These are phyloP conservation scores for Coptodon bakossiorum DNA, from an alignment of 2,113 vertebrate genomes.

Conservation along the genomic window DNA sequence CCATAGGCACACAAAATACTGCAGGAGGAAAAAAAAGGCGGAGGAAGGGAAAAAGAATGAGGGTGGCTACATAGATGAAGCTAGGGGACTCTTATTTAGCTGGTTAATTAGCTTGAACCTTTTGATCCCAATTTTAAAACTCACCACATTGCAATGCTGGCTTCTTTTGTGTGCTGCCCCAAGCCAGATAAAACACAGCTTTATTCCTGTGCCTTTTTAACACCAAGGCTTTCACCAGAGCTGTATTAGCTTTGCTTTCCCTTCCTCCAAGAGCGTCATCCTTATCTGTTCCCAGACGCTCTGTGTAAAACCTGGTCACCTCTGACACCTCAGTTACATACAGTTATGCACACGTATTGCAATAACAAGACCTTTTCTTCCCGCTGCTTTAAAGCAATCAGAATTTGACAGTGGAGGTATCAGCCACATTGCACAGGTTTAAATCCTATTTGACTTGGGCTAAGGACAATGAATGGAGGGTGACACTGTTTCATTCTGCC, in stretches of 20 bases:
- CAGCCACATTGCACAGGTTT: slow-evolving; percentile 46
- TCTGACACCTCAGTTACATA: slow-evolving; percentile 27
- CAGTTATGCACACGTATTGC: slow-evolving; percentile 16
- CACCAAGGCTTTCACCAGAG: slow-evolving; percentile 30
- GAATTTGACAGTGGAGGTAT: slow-evolving; percentile 52
- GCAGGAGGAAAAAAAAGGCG: neutral
- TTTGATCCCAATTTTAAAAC: slow-evolving; percentile 78
- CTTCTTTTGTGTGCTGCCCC: slow-evolving; percentile 62
- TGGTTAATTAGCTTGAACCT: slow-evolving; percentile 76
- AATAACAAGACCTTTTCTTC: slow-evolving; percentile 52
- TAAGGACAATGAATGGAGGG: slow-evolving; percentile 52
- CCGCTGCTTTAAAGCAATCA: slow-evolving; percentile 40
- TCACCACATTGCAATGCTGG: slow-evolving; percentile 48
- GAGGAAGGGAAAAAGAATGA: neutral
- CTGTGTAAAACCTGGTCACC: slow-evolving; percentile 51
- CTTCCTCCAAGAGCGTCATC: neutral
- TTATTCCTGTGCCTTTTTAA: slow-evolving; percentile 58
- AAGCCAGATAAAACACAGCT: slow-evolving; percentile 64
- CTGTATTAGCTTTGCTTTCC: slow-evolving; percentile 6
- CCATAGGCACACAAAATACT: neutral
- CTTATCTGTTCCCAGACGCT: slow-evolving; percentile 55
- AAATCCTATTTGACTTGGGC: slow-evolving; percentile 62
- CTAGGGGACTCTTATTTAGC: slow-evolving; percentile 68
- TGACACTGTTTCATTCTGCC: slow-evolving; percentile 55
- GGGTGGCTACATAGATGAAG: slow-evolving; percentile 43